Conservation (phyloP, 2,888 invertebrate genomes). For the Hybos culiciformis region DNA sequence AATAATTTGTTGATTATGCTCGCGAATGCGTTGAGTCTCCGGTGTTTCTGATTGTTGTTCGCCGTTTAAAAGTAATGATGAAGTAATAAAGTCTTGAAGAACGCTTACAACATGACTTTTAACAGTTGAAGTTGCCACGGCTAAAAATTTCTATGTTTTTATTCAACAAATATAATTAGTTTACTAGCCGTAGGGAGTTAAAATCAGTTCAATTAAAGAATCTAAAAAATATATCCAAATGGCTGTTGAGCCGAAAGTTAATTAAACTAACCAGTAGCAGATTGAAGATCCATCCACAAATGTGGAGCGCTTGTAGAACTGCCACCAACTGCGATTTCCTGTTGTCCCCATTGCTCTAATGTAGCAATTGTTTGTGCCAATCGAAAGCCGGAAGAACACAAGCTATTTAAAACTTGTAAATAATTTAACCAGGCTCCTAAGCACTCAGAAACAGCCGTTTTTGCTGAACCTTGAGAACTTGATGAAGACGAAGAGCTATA, state of each 20-base stretch:
- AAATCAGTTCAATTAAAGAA: no score
- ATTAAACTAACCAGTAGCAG: no score
- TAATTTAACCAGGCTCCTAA: slow-evolving; percentile 27
- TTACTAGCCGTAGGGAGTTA: no score
- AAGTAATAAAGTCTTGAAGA: slow-evolving; percentile 40
- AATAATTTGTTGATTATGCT: slow-evolving; percentile 38
- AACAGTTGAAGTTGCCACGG: slow-evolving; percentile 48
- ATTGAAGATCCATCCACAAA: no score
- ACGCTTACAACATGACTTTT: slow-evolving; percentile 48
- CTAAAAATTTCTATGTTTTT: no score
- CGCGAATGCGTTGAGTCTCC: slow-evolving; percentile 24
- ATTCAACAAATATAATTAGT: slow-evolving; percentile 35
- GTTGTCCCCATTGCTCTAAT: slow-evolving; percentile 37
- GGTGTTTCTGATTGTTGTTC: slow-evolving; percentile 10
- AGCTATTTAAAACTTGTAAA: slow-evolving; percentile 40
- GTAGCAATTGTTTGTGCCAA: slow-evolving; percentile 45
- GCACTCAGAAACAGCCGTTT: slow-evolving; percentile 25
- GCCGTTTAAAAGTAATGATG: slow-evolving; percentile 20
- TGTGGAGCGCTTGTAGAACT: no score
- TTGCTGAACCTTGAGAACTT: slow-evolving; percentile 22
- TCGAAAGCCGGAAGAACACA: slow-evolving; percentile 48
- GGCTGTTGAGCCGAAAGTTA: no score
- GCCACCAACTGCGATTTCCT: no score
- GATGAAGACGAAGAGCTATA: slow-evolving; percentile 21
- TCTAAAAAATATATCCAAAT: no score